Conservation (phyloP, 2,888 invertebrate species). For the Capitulum mitella region DNA sequence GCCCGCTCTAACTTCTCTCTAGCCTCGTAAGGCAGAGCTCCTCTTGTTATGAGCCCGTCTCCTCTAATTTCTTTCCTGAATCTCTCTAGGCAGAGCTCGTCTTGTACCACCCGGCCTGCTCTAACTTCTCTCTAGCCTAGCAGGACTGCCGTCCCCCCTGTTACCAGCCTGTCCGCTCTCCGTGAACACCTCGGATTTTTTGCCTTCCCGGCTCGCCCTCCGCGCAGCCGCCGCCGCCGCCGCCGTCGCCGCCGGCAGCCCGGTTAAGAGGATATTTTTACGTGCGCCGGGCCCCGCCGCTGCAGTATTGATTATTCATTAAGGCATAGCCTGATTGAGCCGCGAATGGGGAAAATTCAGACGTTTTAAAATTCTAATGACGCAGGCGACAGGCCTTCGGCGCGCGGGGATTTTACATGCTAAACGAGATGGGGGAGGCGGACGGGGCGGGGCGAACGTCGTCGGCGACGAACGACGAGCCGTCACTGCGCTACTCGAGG, state of each 20-base stretch:
- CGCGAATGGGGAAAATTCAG: slow-evolving; percentile 21
- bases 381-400: background rate
- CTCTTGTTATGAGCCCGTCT: too few relatives aligned
- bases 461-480: background rate
- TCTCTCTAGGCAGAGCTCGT: too few relatives aligned
- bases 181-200: too few relatives aligned
- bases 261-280: slow-evolving; percentile 15
- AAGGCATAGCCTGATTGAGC: slow-evolving; percentile 15
- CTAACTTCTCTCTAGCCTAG: too few relatives aligned
- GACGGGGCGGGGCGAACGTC: background rate
- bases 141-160: too few relatives aligned
- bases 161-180: too few relatives aligned
- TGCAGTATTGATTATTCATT: slow-evolving; percentile 14
- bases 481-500: too few relatives aligned
- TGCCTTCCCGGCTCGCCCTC: too few relatives aligned
- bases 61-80: too few relatives aligned
- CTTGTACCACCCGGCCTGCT: too few relatives aligned
- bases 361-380: slow-evolving; percentile 22
- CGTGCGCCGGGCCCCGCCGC: background rate
- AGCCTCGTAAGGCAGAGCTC: too few relatives aligned
- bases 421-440: slow-evolving; percentile 11
- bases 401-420: slow-evolving; percentile 6
- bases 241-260: background rate
- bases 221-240: background rate
- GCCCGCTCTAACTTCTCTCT: too few relatives aligned